Evolutionary conservation across 2,113 vertebrate genomes (phyloP).

Genomic region (Lates calcarifer): DNA sequence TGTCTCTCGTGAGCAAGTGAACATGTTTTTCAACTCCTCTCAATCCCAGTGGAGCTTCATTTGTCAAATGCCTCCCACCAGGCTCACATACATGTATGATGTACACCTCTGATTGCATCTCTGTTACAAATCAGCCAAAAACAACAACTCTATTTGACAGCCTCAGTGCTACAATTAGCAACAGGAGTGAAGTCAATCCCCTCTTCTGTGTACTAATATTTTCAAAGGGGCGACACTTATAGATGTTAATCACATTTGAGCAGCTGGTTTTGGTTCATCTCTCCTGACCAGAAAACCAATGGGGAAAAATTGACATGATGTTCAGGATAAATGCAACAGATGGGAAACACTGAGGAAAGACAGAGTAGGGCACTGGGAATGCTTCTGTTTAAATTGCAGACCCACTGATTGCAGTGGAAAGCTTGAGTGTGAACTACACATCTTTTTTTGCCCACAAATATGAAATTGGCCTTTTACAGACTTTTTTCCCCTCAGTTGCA

Average conservation of each 20-base stretch:
- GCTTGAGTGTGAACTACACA: slow-evolving; percentile 32
- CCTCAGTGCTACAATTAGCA: background rate
- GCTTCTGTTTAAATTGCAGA: slow-evolving; percentile 26
- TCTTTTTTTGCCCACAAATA: slow-evolving; percentile 35
- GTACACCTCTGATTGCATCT: slow-evolving; percentile 19
- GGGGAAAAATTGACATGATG: slow-evolving; percentile 44
- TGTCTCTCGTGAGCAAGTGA: slow-evolving; percentile 11
- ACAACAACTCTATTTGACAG: slow-evolving; percentile 30
- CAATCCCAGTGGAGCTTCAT: slow-evolving; percentile 11
- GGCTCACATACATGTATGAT: background rate
- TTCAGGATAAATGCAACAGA: slow-evolving; percentile 42
- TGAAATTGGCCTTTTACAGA: slow-evolving; percentile 12
- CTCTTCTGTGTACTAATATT: slow-evolving; percentile 2
- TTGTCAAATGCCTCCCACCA: slow-evolving; percentile 32
- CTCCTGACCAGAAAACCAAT: slow-evolving; percentile 35
- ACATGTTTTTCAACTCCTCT: slow-evolving; percentile 23
- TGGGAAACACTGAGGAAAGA: slow-evolving; percentile 34
- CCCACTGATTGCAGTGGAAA: slow-evolving; percentile 48
- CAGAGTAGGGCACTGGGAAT: slow-evolving; percentile 15
- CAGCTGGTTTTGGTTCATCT: slow-evolving; percentile 45
- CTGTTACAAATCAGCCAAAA: slow-evolving; percentile 40
- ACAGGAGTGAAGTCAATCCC: background rate
- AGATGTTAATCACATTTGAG: slow-evolving; percentile 42
- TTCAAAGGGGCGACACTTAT: slow-evolving; percentile 22
- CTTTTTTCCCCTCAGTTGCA: slow-evolving; percentile 20